Evolutionary conservation across 2,888 invertebrate species (phyloP).

Genomic region (Cremastobaeus sp.): DNA sequence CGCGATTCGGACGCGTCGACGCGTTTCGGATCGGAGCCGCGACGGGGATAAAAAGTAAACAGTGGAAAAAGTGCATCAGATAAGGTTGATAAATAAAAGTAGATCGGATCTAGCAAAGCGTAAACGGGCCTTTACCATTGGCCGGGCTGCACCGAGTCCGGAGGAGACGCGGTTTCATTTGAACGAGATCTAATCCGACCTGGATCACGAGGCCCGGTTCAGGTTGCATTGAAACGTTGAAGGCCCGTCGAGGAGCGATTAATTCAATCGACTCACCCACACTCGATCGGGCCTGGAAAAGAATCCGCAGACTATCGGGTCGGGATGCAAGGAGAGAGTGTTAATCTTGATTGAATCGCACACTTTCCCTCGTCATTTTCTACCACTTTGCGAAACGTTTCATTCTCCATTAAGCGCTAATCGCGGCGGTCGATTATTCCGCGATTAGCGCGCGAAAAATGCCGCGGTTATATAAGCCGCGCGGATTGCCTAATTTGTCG

Average conservation of each 20-base stretch:
- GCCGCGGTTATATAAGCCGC: too few species aligned
- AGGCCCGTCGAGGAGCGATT: slow-evolving; percentile 21
- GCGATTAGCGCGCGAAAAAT: slow-evolving; percentile 9
- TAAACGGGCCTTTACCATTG: slow-evolving; percentile 33
- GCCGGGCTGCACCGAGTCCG: slow-evolving; percentile 18
- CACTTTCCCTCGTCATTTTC: neutral
- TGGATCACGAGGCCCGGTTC: slow-evolving; percentile 26
- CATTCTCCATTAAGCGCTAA: neutral
- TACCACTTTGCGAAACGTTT: neutral
- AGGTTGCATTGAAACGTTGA: slow-evolving; percentile 33
- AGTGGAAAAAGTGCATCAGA: slow-evolving; percentile 32
- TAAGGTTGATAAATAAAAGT: slow-evolving; percentile 32
- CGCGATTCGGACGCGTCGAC: too few species aligned
- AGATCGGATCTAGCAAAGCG: slow-evolving; percentile 30
- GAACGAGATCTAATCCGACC: slow-evolving; percentile 44
- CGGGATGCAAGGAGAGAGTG: too few species aligned
- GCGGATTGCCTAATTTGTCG: slow-evolving; percentile 24
- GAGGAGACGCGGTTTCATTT: slow-evolving; percentile 47
- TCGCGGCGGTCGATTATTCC: neutral
- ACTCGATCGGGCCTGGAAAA: slow-evolving; percentile 4
- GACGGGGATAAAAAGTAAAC: neutral
- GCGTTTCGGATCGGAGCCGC: too few species aligned
- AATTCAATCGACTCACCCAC: slow-evolving; percentile 6
- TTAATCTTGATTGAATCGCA: neutral
- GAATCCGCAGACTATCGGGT: neutral